These are phyloP conservation scores for Tachysurus fulvidraco DNA, from an alignment of 2,113 vertebrate genomes.

Conservation along the genomic window DNA sequence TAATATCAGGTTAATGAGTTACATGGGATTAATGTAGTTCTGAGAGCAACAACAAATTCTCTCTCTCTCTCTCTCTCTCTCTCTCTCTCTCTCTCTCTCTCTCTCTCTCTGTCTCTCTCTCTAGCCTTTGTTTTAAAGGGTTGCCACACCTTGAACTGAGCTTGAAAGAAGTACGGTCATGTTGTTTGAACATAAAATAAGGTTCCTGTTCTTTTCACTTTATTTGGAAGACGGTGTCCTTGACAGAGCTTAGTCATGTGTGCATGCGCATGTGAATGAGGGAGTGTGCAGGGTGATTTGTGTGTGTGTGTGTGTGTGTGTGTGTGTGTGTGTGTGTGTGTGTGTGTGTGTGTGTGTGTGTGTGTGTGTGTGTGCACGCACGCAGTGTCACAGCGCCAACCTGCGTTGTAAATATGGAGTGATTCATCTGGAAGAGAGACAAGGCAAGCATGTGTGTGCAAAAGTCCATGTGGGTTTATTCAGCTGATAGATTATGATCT, in stretches of 20 bases:
- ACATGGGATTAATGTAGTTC: neutral
- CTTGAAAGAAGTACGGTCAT: neutral
- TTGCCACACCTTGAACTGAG: neutral
- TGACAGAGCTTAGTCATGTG: neutral
- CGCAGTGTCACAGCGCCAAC: constrained; percentile 1
- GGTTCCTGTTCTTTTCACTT: neutral
- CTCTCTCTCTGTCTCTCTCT: too few species aligned
- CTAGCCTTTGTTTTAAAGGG: neutral
- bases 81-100: too few species aligned
- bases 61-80: neutral
- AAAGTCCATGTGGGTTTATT: constrained; percentile 12
- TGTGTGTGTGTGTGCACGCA: neutral
- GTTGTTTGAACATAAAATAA: constrained; percentile 19
- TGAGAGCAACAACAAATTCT: neutral
- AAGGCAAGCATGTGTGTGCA: neutral
- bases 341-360: neutral
- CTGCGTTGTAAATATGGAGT: constrained; percentile 19
- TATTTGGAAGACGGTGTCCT: constrained; percentile 10
- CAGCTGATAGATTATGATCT: neutral
- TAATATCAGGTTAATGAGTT: constrained; percentile 25
- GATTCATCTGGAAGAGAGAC: constrained; percentile 17
- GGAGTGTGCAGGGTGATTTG: neutral
- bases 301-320: neutral
- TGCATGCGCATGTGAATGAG: neutral
- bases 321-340: neutral